phyloP scores from a whole-genome alignment of 1,140 invertebrate species.

The Ips nitidus region DNA sequence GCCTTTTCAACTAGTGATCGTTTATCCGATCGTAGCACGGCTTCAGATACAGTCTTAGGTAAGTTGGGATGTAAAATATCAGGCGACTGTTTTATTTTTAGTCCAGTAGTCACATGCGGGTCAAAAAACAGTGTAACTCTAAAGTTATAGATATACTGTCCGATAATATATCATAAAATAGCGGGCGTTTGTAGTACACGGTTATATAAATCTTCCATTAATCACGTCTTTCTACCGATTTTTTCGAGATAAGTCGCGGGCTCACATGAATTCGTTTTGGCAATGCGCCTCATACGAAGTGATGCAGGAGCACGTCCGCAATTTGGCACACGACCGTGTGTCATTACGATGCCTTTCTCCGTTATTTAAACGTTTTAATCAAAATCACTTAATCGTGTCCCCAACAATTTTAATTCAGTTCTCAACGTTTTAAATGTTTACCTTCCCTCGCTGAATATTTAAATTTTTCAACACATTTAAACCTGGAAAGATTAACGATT shows the following conservation, averaged over 20 bases:
- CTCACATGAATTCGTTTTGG: slow-evolving; percentile 31
- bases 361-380: too few relatives aligned
- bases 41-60: slow-evolving; percentile 47
- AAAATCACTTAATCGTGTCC: too few relatives aligned
- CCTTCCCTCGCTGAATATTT: too few relatives aligned
- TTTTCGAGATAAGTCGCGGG: slow-evolving; percentile 7
- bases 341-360: not conserved
- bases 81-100: not conserved
- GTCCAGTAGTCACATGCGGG: not conserved
- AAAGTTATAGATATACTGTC: too few relatives aligned
- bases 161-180: not conserved
- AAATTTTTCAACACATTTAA: too few relatives aligned
- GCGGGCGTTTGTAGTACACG: not conserved
- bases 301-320: slow-evolving; percentile 25
- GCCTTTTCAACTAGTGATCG: slow-evolving; percentile 46
- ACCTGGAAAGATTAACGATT: too few relatives aligned
- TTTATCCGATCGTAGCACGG: slow-evolving; percentile 45
- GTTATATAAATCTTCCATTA: slow-evolving; percentile 16
- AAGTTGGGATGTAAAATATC: slow-evolving; percentile 1
- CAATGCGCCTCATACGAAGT: slow-evolving; percentile 14
- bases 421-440: too few relatives aligned
- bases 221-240: slow-evolving; percentile 6
- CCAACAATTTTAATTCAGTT: too few relatives aligned
- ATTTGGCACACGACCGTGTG: slow-evolving; percentile 20
- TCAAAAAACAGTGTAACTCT: too few relatives aligned